Base-by-base conservation (phyloP, 2,113 vertebrate genomes). In the Orthonyx spaldingii region DNA sequence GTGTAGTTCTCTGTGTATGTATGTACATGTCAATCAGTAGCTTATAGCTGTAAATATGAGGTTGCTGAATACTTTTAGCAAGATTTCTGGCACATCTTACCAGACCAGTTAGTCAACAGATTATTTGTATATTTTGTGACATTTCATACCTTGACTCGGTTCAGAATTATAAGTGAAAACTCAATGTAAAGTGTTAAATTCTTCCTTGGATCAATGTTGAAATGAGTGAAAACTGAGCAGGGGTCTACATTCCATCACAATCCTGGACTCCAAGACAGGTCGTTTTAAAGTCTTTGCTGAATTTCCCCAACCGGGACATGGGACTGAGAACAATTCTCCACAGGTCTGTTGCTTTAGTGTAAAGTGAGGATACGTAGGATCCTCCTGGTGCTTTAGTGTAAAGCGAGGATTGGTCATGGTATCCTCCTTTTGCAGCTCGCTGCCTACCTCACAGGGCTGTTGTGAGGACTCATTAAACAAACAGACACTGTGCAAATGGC, bases 401-500 rank as follows among this genome's bases (percentile, higher is more conserved):
- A 83, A 83, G 33, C 2, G 2, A 88, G 42, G 63, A 39, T n/a
- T 76, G 63, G 42, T 33, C 68, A 47, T 27, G 0, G 0, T 18
- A 28, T 46, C 71, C 44, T 84, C 42, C 46, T 95, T 49, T 44
- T 23, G 76, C 85, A 88, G 75, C 47, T 80, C 33, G 17, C 59
- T 72, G 18, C 96, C 92, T 96, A 96, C 92, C 94, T 96, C 96
- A 96, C 93, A 95, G 92, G 96, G 92, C 88, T 96, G 96, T 95
- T 96, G 96, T 97, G 96, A 96, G 96, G 96, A 65, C 26, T 50
- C 70, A 96, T 95, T 96, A 94, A 96, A 96, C 72, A 70, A 90
- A 61, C 20, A 4, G 7, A 85, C 27, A 19, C 61, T 90, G 70
- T 93, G 63, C 59, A 94, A 85, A 66, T 83, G 41, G 28, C 16